Evolutionary conservation across 2,888 invertebrate genomes (phyloP).

Genomic region (Polymixis flavicincta): DNA sequence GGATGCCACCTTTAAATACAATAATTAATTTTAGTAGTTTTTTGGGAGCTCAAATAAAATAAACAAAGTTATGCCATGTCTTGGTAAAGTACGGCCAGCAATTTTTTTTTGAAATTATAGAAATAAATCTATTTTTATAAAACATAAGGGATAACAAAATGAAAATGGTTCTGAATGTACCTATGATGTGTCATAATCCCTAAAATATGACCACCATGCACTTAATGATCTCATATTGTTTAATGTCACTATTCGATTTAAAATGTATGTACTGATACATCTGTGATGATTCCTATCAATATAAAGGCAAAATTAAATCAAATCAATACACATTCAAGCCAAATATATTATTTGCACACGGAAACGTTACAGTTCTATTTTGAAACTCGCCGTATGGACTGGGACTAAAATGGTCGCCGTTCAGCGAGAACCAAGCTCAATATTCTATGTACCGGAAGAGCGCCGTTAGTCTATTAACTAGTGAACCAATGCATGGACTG

Average conservation of each 20-base stretch:
- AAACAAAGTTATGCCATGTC: too few species aligned
- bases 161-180: background rate
- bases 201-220: background rate
- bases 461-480: constrained; percentile 23
- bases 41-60: too few species aligned
- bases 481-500: constrained; percentile 19
- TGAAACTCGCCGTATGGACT: constrained; percentile 18
- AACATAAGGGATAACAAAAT: too few species aligned
- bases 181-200: background rate
- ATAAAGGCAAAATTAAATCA: background rate
- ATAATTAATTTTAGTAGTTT: too few species aligned
- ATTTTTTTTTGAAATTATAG: too few species aligned
- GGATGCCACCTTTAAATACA: too few species aligned
- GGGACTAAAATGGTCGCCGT: constrained; percentile 21
- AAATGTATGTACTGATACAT: background rate
- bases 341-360: background rate
- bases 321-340: background rate
- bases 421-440: constrained; percentile 28
- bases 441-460: constrained; percentile 42
- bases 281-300: background rate
- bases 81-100: too few species aligned
- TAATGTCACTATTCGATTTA: background rate
- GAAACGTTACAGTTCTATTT: constrained; percentile 1
- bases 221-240: too few species aligned
- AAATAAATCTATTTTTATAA: too few species aligned